Evolutionary conservation across 2,797 vertebrate species (phyloP).

Genomic region (Helarctos malayanus): DNA sequence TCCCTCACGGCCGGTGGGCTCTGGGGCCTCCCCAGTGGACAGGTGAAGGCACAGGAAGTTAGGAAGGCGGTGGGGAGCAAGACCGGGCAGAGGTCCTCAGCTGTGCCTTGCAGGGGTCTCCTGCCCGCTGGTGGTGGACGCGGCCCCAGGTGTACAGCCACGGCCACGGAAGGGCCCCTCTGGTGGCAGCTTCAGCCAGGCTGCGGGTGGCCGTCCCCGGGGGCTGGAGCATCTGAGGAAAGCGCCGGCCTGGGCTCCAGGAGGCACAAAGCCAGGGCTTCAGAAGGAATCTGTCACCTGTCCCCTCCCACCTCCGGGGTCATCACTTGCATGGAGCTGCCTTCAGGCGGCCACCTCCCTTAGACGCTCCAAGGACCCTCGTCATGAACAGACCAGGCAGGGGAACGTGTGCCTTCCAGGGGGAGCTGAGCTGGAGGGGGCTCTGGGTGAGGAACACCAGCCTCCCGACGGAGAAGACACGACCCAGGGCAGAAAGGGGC

Average conservation of each 20-base stretch:
- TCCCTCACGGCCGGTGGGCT: accelerated
- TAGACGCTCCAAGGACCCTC: not conserved
- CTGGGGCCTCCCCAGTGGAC: not conserved
- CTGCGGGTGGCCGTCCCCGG: not conserved
- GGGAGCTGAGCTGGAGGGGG: not conserved
- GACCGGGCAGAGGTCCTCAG: not conserved
- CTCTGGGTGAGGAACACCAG: no score
- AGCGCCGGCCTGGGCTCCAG: not conserved
- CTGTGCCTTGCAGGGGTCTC: no score
- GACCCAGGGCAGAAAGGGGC: not conserved
- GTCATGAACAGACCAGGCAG: not conserved
- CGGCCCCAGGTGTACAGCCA: no score
- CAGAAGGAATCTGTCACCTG: not conserved
- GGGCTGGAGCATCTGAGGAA: not conserved
- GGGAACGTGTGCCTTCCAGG: not conserved
- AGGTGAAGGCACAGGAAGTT: not conserved
- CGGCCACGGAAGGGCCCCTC: not conserved
- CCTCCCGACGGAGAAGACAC: not conserved
- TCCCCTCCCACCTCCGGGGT: not conserved
- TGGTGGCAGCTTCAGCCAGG: not conserved
- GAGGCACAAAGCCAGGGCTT: accelerated
- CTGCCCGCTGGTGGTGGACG: not conserved
- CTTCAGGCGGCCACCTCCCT: not conserved
- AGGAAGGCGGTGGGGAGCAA: not conserved
- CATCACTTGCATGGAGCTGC: accelerated